Conservation (phyloP, 2,797 vertebrate genomes). For the Gymnodraco acuticeps region DNA sequence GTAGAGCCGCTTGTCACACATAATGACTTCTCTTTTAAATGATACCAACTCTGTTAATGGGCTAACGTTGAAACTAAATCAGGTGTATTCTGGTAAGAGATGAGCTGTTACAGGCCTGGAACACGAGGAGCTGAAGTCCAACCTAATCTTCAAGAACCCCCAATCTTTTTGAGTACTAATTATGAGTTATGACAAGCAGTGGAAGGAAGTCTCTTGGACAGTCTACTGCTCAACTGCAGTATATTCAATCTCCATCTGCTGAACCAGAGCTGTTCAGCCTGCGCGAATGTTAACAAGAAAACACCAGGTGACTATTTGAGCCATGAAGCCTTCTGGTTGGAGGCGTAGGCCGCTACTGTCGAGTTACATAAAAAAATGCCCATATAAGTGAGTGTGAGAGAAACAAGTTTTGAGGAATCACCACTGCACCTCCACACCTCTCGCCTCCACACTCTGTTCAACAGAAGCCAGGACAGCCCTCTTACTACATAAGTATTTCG, state of each 20-base stretch:
- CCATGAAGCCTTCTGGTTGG: constrained; percentile 21
- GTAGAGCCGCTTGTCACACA: constrained; percentile 2
- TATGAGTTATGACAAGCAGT: constrained; percentile 34
- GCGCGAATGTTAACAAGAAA: constrained; percentile 21
- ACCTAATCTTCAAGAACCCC: constrained; percentile 18
- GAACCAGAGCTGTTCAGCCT: constrained; percentile 10
- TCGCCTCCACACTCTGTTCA: constrained; percentile 47
- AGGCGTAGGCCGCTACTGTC: constrained; percentile 63
- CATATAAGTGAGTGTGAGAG: constrained; percentile 55
- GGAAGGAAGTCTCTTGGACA: neutral
- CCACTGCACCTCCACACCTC: constrained; percentile 31
- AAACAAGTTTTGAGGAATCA: constrained; percentile 65
- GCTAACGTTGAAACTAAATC: neutral
- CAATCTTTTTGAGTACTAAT: constrained; percentile 2
- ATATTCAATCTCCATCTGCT: constrained; percentile 3
- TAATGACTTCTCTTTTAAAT: neutral
- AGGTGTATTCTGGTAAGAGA: neutral
- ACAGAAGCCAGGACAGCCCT: constrained; percentile 58
- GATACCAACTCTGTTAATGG: neutral
- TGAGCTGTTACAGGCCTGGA: neutral
- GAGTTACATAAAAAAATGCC: constrained; percentile 77
- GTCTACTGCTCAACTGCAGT: constrained; percentile 13
- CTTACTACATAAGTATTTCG: constrained; percentile 34
- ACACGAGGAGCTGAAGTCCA: neutral
- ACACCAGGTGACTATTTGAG: constrained; percentile 17